Conservation (phyloP, 2,113 vertebrate species). For the Uria aalge region DNA sequence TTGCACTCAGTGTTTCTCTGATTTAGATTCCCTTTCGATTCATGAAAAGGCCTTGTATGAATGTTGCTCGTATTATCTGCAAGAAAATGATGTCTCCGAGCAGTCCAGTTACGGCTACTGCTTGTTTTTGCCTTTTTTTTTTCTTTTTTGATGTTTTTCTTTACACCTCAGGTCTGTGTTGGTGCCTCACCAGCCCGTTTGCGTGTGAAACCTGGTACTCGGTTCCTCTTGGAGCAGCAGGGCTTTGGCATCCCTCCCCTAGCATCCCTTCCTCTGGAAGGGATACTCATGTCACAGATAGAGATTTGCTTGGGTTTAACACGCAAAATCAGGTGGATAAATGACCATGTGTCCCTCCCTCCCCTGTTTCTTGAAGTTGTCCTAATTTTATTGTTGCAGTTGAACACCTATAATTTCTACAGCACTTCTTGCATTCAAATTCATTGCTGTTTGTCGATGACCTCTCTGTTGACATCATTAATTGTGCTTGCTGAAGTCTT, state of each 20-base stretch:
- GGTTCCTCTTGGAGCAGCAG: not conserved
- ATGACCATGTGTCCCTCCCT: not conserved
- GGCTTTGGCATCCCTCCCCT: not conserved
- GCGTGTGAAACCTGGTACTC: not conserved
- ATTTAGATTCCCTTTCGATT: not conserved
- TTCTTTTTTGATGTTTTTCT: not conserved
- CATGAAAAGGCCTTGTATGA: not conserved
- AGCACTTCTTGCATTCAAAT: not conserved
- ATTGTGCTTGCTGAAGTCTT: not conserved
- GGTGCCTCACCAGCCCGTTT: not conserved
- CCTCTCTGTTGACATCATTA: not conserved
- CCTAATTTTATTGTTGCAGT: not conserved
- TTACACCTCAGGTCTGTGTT: not conserved
- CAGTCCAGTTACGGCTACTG: not conserved
- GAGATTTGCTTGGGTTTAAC: not conserved
- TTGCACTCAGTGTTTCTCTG: not conserved
- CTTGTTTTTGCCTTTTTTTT: not conserved
- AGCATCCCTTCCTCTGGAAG: not conserved
- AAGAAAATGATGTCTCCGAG: not conserved
- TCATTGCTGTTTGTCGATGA: not conserved
- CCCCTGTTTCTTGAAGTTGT: not conserved
- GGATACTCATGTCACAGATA: not conserved
- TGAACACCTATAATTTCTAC: not conserved
- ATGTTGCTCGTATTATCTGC: not conserved
- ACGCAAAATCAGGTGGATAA: not conserved